Conservation (phyloP, 2,113 vertebrate species). For the Epinephelus moara region DNA sequence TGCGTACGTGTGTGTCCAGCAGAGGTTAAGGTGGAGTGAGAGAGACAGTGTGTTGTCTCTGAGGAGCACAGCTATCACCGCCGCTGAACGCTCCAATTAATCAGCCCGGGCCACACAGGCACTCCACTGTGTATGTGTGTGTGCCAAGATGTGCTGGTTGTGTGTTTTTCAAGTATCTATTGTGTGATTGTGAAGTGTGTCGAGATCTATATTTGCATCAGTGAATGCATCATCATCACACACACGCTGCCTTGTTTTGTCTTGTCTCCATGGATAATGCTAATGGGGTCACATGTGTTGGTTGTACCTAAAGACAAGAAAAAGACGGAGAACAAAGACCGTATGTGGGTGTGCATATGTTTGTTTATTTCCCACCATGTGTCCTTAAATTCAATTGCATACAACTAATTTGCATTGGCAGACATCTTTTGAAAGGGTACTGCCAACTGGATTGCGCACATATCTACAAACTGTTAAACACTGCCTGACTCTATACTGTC, state of each 20-base stretch:
- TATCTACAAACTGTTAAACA: not conserved
- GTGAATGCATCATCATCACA: constrained; percentile 24
- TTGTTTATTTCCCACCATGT: constrained; percentile 4
- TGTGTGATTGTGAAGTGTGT: constrained; percentile 54
- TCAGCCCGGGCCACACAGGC: constrained; percentile 65
- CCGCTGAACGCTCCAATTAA: constrained; percentile 77
- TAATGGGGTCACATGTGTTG: constrained; percentile 53
- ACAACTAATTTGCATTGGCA: constrained; percentile 7
- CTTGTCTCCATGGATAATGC: constrained; percentile 57
- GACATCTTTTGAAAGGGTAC: not conserved
- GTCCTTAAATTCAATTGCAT: not conserved
- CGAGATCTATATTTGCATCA: constrained; percentile 55
- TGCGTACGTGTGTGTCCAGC: constrained; percentile 46
- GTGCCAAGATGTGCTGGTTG: not conserved
- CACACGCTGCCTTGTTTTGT: constrained; percentile 45
- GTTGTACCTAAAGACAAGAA: constrained; percentile 1
- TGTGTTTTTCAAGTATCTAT: constrained; percentile 27
- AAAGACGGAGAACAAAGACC: constrained; percentile 9
- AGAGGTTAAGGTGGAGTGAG: constrained; percentile 73
- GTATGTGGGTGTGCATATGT: not conserved
- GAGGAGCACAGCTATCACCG: constrained; percentile 75
- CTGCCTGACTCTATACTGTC: not conserved
- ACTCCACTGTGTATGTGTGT: constrained; percentile 8
- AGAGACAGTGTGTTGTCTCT: constrained; percentile 74
- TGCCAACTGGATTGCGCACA: not conserved